Evolutionary conservation across 2,888 invertebrate species (phyloP), one percentile per base, ranked within the genome.

Genomic region (Poecilobothrus nobilitatus): DNA sequence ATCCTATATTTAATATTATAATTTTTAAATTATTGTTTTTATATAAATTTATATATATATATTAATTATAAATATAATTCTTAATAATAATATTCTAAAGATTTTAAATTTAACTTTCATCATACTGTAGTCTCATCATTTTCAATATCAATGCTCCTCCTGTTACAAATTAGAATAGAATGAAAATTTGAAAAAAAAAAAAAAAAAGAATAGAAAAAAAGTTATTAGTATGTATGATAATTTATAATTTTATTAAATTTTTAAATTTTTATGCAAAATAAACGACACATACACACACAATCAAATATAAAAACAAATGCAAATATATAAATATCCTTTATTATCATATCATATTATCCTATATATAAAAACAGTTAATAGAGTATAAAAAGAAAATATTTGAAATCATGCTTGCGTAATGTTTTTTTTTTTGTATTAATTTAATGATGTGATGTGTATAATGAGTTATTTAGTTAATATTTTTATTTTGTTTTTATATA

Each of bases 81-180:
- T 53, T 53, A 53, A 53, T 53, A 53, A 53, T 53, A 53, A 53
- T 53, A 53, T 53, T 53, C 53, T 53, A 53, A 18, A 53, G 53
- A 53, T 53, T 53, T 53, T n/a, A 53, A 53, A 2, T 53, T 53
- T 53, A 53, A 53, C 18, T 53, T 53, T 53, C 53, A 79, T 81
- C 79, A 81, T 74, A 81, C 81, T 68, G 81, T 81, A 72, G 81
- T 81, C 73, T 81, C 81, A 74, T 80, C 81, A 73, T 81, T 81
- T 78, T 81, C 81, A 80, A 81, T 81, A 78, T 81, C 81, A 80
- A 81, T 81, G 80, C 78, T 80, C 81, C 79, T 80, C 81, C 81
- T 81, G 73, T 72, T 73, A 69, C n/a, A n/a, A 69, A 69, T 65
- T 67, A 64, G 22, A 18, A 64, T 33, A 33, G 15, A 27, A 64